These are phyloP conservation scores for Parotocinclus haroldoi DNA, from an alignment of 2,797 vertebrate species.

Conservation along the genomic window DNA sequence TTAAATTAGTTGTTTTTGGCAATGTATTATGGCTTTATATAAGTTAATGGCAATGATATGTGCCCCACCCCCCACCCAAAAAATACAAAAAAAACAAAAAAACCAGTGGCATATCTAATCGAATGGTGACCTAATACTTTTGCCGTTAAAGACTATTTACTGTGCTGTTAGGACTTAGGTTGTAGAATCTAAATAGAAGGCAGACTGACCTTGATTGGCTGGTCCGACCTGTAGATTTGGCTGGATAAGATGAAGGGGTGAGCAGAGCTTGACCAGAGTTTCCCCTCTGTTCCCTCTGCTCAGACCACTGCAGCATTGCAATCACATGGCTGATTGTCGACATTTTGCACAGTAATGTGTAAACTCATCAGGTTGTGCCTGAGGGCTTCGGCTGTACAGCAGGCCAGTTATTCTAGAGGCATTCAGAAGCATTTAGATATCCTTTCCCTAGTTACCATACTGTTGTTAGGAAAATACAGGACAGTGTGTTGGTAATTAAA, in stretches of 20 bases:
- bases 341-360: constrained; percentile 16
- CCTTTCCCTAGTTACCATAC: no score
- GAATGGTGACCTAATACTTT: no score
- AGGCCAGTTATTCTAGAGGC: neutral
- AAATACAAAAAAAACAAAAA: no score
- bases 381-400: constrained; percentile 16
- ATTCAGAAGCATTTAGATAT: no score
- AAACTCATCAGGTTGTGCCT: constrained; percentile 23
- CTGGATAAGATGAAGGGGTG: constrained; percentile 18
- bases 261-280: constrained; percentile 1
- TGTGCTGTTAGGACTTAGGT: constrained; percentile 44
- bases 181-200: constrained; percentile 5
- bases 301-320: constrained; percentile 6
- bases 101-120: no score
- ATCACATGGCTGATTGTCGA: constrained; percentile 33
- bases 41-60: no score
- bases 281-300: constrained; percentile 4
- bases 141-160: constrained; percentile 37
- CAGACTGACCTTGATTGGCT: constrained; percentile 31
- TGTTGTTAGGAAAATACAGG: no score
- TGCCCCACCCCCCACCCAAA: no score
- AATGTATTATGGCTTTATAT: no score
- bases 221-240: constrained; percentile 20
- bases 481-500: no score
- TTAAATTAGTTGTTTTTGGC: no score